Conservation (phyloP, 2,113 vertebrate species). For the Limanda limanda region DNA sequence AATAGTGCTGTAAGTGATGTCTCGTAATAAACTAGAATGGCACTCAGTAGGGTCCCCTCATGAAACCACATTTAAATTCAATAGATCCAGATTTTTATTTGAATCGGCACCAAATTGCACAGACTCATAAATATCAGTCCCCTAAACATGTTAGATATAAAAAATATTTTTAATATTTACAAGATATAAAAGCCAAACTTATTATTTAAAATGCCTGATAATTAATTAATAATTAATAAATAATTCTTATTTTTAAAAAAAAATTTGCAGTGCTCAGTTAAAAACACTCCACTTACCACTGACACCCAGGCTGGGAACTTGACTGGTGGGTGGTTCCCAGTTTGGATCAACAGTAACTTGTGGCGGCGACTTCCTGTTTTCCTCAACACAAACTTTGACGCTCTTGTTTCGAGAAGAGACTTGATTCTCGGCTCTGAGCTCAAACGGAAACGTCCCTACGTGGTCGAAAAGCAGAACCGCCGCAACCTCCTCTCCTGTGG, state of each 20-base stretch:
- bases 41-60: no score
- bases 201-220: no score
- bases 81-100: no score
- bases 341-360: slow-evolving; percentile 23
- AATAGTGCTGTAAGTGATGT: no score
- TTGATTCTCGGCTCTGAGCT: slow-evolving; percentile 31
- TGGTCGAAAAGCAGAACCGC: slow-evolving; percentile 41
- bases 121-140: no score
- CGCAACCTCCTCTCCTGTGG: slow-evolving; percentile 5
- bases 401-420: slow-evolving; percentile 46
- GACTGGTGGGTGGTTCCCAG: slow-evolving; percentile 23
- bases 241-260: no score
- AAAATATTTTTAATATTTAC: neutral
- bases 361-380: slow-evolving; percentile 38
- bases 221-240: no score
- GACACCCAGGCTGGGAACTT: neutral
- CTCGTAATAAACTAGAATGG: no score
- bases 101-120: no score
- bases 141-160: no score
- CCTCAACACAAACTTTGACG: neutral
- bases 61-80: no score
- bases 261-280: neutral
- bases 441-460: slow-evolving; percentile 19
- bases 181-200: neutral
- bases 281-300: slow-evolving; percentile 17